Base-by-base conservation (phyloP, 2,888 invertebrate genomes). In the Sinopyrophorus schimmeli region DNA sequence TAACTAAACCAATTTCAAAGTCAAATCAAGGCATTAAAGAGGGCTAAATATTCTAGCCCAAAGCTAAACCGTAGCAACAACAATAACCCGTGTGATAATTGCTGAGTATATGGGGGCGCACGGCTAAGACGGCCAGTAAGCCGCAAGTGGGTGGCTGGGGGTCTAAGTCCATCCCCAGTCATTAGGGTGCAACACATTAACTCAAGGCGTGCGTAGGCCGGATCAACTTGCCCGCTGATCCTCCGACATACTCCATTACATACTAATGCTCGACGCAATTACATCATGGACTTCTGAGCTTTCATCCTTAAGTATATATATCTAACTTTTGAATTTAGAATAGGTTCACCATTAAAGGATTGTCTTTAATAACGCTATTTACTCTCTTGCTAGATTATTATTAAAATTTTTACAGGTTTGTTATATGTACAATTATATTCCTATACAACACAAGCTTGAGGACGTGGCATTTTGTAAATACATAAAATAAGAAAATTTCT, bases 51-150 rank as follows among this genome's bases (percentile, higher is more conserved):
- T 69, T 70, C 69, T 61, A 63, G 68, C 68, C 64, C 54, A 54
- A 47, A 62, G 70, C 68, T 69, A 70, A 70, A 69, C 67, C 67
- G 64, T 66, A 69, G 64, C 67, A 69, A 70, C 69, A 70, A 71
- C 69, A 71, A 71, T 71, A 70, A 71, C 70, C 69, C 70, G 70
- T 70, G 69, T 63, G 70, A 71, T 71, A 71, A 71, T 71, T 71
- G 66, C 66, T 60, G 63, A 54, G 59, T 58, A 63, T 58, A 58
- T 44, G 56, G 60, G 58, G 61, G 46, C 58, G 62, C 58, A 46
- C 52, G 50, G 59, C 57, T 60, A 62, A 61, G 62, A 64, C 59
- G 64, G 62, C 61, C 66, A 63, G 64, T 61, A 60, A 60, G 59
- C 59, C 61, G 58, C 53, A 54, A 57, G 56, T 49, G 61, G 60